Percentiles rank a stretch among this genome's conserved stretches.
Conservation (phyloP, 2,888 invertebrate genomes). For the Eupeodes latifasciatus region DNA sequence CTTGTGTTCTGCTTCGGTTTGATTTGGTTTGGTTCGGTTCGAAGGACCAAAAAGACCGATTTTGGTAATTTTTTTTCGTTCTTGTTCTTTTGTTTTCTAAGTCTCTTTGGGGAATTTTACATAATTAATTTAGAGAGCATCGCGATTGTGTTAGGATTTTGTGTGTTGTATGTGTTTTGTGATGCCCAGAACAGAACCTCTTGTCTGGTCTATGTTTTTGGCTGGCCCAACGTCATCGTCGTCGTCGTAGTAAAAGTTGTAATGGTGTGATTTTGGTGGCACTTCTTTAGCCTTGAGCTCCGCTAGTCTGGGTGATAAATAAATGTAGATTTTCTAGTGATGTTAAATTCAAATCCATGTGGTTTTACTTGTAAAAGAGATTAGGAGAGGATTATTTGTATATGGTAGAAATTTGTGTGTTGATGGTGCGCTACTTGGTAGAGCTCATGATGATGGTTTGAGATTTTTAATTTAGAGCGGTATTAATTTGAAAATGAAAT, state of each 20-base stretch:
- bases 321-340: constrained; percentile 70
- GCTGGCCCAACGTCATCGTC: neutral
- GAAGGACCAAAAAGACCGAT: constrained; percentile 49
- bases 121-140: constrained; percentile 75
- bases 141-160: constrained; percentile 71
- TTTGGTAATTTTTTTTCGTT: constrained; percentile 4
- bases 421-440: too few relatives aligned
- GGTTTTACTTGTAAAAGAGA: constrained; percentile 69
- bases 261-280: constrained; percentile 9
- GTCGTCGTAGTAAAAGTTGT: too few relatives aligned
- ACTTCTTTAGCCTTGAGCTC: constrained; percentile 51
- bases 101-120: constrained; percentile 72
- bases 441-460: neutral
- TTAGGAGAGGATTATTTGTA: constrained; percentile 67
- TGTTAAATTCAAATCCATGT: constrained; percentile 71
- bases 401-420: neutral
- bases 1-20: constrained; percentile 1
- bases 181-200: neutral
- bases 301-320: constrained; percentile 51
- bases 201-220: neutral
- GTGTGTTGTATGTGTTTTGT: constrained; percentile 26
- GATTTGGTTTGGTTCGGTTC: neutral
- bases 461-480: neutral
- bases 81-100: constrained; percentile 51
- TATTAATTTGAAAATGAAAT: neutral